phyloP scores from a whole-genome alignment of 2,113 vertebrate species.

The Marcusenius ussheri region DNA sequence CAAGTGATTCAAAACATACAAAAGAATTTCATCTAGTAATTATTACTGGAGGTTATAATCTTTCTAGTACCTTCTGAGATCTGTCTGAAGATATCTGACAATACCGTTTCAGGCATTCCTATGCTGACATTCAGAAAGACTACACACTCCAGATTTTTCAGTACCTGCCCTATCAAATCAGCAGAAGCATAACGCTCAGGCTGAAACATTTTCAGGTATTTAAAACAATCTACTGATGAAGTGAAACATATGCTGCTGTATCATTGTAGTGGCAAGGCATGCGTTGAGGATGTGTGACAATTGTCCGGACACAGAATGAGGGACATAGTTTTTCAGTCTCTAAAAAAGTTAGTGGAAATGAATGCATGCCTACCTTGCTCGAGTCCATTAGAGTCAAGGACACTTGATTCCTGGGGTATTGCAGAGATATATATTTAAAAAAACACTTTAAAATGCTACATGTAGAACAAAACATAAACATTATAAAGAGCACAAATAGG shows the following conservation, averaged over 20 bases:
- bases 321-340: not conserved
- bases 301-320: not conserved
- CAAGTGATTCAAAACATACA: no score
- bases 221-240: not conserved
- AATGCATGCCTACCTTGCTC: not conserved
- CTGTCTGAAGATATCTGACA: not conserved
- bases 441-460: not conserved
- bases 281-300: not conserved
- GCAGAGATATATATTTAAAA: not conserved
- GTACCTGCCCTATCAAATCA: not conserved
- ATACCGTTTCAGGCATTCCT: not conserved
- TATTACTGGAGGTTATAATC: not conserved
- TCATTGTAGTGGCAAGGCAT: not conserved
- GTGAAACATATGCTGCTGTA: not conserved
- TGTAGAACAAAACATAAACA: not conserved
- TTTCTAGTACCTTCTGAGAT: not conserved
- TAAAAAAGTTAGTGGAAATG: not conserved
- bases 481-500: not conserved
- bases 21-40: no score
- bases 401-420: not conserved
- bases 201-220: not conserved
- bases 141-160: not conserved
- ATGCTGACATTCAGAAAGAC: not conserved
- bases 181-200: not conserved
- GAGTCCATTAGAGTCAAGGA: not conserved